Evolutionary conservation across 2,797 vertebrate species (phyloP).

Genomic region (Coranthus polyacanthus): DNA sequence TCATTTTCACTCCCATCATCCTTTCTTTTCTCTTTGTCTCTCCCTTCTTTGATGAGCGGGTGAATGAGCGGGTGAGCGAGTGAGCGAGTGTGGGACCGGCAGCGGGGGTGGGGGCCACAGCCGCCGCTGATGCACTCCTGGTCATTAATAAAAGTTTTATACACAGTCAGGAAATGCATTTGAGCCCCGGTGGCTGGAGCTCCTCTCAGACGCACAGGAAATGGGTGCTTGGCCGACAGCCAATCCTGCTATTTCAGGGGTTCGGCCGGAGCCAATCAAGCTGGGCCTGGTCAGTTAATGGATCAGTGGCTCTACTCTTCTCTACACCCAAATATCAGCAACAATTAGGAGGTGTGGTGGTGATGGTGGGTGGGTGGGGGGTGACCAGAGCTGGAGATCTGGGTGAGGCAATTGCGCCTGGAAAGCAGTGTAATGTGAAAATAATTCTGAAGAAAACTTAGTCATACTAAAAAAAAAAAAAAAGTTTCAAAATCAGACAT

Average conservation of each 20-base stretch:
- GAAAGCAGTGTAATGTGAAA: background rate
- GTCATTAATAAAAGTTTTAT: slow-evolving; percentile 90
- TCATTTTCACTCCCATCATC: slow-evolving; percentile 62
- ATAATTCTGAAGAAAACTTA: no score
- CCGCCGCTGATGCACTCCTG: slow-evolving; percentile 86
- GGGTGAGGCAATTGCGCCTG: background rate
- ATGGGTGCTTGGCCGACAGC: slow-evolving; percentile 85
- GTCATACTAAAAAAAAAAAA: no score
- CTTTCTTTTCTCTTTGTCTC: slow-evolving; percentile 13
- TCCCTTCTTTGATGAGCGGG: slow-evolving; percentile 39
- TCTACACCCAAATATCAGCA: slow-evolving; percentile 78
- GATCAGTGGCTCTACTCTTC: slow-evolving; percentile 71
- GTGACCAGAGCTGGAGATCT: background rate
- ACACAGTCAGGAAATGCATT: slow-evolving; percentile 90
- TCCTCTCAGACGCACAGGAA: slow-evolving; percentile 88
- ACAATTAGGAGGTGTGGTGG: slow-evolving; percentile 66
- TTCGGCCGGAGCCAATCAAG: slow-evolving; percentile 82
- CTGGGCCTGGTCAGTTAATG: slow-evolving; percentile 81
- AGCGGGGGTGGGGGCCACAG: slow-evolving; percentile 54
- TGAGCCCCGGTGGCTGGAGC: slow-evolving; percentile 82
- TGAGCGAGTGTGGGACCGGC: slow-evolving; percentile 52
- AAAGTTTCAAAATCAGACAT: no score
- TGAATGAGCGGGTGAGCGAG: slow-evolving; percentile 33
- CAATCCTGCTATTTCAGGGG: slow-evolving; percentile 86
- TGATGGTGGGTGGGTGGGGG: no score